A percentile compares a stretch with the other conserved stretches of the same genome.
phyloP scores from a whole-genome alignment of 2,113 vertebrate genomes.

The Neomonachus schauinslandi region DNA sequence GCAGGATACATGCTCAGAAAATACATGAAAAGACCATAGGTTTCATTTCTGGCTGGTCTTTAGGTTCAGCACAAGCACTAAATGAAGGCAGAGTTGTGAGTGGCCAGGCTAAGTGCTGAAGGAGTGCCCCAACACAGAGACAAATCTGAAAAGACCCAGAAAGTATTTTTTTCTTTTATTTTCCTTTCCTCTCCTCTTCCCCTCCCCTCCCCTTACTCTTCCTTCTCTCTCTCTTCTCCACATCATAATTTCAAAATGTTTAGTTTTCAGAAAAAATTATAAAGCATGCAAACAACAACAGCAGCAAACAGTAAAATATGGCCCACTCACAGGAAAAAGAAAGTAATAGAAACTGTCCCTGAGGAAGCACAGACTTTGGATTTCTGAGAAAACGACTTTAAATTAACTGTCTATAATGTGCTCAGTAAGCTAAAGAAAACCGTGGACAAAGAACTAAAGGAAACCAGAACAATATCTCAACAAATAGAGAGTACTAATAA shows the following conservation, averaged over 20 bases:
- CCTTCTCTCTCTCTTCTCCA: not conserved
- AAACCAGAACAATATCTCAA: not conserved
- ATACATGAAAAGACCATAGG: not conserved
- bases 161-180: not conserved
- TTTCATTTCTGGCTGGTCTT: not conserved
- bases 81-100: not conserved
- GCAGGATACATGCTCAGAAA: not conserved
- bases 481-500: not conserved
- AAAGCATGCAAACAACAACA: not conserved
- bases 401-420: not conserved
- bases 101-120: not conserved
- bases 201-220: not conserved
- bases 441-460: not conserved
- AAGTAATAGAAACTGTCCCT: not conserved
- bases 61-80: not conserved
- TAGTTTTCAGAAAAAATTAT: not conserved
- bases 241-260: not conserved
- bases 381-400: not conserved
- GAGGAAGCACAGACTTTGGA: not conserved
- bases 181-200: not conserved
- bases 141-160: not conserved
- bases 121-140: not conserved
- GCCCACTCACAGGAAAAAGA: not conserved
- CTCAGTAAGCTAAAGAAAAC: not conserved
- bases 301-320: not conserved